Evolutionary conservation across 2,113 vertebrate genomes (phyloP), one percentile per base, ranked within the genome.

Genomic region (Podarcis cretensis): DNA sequence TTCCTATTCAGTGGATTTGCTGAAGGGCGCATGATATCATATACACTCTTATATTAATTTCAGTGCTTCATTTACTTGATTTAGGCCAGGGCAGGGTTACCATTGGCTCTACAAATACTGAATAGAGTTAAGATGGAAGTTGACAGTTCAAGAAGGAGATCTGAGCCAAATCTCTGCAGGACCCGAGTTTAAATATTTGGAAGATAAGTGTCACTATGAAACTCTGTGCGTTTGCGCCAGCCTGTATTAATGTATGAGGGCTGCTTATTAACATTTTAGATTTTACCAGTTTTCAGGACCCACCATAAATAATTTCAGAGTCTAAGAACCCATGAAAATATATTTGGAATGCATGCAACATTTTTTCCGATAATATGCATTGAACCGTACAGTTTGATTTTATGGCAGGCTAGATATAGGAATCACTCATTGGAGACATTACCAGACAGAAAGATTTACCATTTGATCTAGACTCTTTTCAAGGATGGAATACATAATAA

Each of bases 121-220:
- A 66, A 54, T 6, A 20, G 6, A 68, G 37, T 30, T 43, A n/a
- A 79, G 69, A 88, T 69, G 10, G 43, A 83, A 30, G 35, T 30
- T 83, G 40, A 83, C 30, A 25, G 23, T n/a, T 43, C 16, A 27
- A 40, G 32, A 71, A 48, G 5, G 25, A 69, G 6, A 48, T 48
- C 48, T 82, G 63, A 0, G 25, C 35, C 40, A 77, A 68, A 66
- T 32, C 68, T 85, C 85, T 87, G 23, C 20, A 89, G n/a, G 6
- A 35, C 84, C 10, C 9, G 76, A 35, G 4, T 57, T 71, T 77
- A 90, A 92, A 75, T 59, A 8, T 37, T 85, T 85, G n/a, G 90
- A 43, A 25, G 35, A 65, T 82, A 66, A 23, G 43, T 83, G 37
- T 43, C 54, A 81, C 20, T 43, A 30, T 12, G n/a, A 48, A 40